Percentiles rank a stretch among this genome's conserved stretches.
phyloP scores from a whole-genome alignment of 2,888 invertebrate genomes.

The Epinotia ramella region DNA sequence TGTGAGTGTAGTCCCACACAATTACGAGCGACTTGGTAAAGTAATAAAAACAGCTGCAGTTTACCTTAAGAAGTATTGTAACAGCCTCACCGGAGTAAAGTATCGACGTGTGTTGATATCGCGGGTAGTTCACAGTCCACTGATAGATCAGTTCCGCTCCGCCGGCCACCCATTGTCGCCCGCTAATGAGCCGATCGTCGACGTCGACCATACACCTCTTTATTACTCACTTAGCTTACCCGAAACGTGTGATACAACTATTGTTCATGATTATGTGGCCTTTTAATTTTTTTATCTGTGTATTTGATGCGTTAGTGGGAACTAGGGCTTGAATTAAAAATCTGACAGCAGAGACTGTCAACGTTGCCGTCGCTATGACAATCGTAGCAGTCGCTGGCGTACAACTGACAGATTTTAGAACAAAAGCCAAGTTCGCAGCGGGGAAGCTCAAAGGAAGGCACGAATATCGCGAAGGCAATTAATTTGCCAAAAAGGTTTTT shows the following conservation, averaged over 20 bases:
- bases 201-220: slow-evolving; percentile 19
- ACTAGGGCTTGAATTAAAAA: neutral
- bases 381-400: neutral
- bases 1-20: too few relatives aligned
- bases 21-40: too few relatives aligned
- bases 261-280: slow-evolving; percentile 4
- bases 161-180: slow-evolving; percentile 65
- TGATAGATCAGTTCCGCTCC: slow-evolving; percentile 73
- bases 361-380: too few relatives aligned
- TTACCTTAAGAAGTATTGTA: slow-evolving; percentile 23
- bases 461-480: too few relatives aligned
- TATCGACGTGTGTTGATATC: slow-evolving; percentile 44
- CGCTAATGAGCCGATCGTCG: slow-evolving; percentile 56
- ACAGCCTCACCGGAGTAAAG: neutral
- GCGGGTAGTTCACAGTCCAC: slow-evolving; percentile 74
- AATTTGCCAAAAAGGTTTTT: too few relatives aligned
- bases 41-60: too few relatives aligned
- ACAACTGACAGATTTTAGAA: neutral
- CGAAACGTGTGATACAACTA: slow-evolving; percentile 38
- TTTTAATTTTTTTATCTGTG: neutral
- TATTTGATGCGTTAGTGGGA: neutral
- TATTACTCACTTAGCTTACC: slow-evolving; percentile 40
- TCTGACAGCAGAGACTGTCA: too few relatives aligned
- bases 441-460: neutral
- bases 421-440: neutral